Evolutionary conservation across 2,797 vertebrate species (phyloP), one percentile per base, ranked within the genome.

Genomic region (Enteromius mattozi): DNA sequence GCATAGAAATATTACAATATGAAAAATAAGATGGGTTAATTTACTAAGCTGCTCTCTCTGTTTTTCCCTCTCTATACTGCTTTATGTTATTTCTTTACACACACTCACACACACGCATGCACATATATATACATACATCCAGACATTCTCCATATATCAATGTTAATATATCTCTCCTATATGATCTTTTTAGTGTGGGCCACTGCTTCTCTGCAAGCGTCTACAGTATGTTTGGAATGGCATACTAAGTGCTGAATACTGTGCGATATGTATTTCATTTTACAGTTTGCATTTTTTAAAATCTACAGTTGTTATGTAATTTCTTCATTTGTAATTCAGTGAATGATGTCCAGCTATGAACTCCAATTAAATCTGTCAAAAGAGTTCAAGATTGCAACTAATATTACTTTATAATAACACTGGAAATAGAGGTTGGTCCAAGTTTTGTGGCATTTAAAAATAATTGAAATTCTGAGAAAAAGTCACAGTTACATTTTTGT

Each of bases 121-220:
- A 80, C 63, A 82, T 14, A 75, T 10, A 70, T 5, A 7, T 19
- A 84, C n/a, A 76, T 2, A 68, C 69, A 80, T 59, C 37, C 77
- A 80, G 13, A 78, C 37, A 51, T 37, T 75, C 45, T 54, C 63
- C 65, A 80, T 59, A 49, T 37, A 69, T 78, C 79, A 65, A 27
- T 84, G 69, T 65, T 56, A 79, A 65, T 79, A 80, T 81, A 66
- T 80, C 51, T 63, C 78, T 80, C 61, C 33, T 56, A 51, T 21
- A 47, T 33, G 3, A 56, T 83, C 21, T 47, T 49, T 37, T 77
- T 47, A 56, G 30, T 70, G 54, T 17, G 33, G 68, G 51, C 51
- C 35, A 54, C 24, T 78, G 74, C 54, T 74, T 86, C 40, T 83
- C 68, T 72, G 69, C 37, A 54, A 47, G 54, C 42, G 16, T 51